Conservation (phyloP, 2,888 invertebrate species). For the Oxystoma pomonae region DNA sequence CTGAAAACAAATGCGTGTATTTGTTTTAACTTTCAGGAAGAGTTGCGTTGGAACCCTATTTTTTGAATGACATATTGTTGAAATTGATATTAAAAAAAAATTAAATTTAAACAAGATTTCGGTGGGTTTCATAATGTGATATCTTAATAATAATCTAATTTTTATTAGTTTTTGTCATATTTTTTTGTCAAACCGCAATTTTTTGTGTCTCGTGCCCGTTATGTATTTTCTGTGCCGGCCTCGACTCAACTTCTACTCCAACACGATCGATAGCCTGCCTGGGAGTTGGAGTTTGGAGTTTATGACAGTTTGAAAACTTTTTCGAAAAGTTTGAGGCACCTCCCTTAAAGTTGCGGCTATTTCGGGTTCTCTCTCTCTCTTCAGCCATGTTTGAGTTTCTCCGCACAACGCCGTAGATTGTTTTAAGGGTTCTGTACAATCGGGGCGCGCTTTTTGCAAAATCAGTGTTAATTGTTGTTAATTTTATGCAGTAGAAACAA, state of each 20-base stretch:
- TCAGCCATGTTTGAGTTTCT: slow-evolving; percentile 34
- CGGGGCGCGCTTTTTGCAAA: neutral
- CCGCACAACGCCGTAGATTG: slow-evolving; percentile 12
- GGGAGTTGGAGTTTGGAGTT: slow-evolving; percentile 33
- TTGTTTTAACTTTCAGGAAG: too few species aligned
- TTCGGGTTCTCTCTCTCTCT: slow-evolving; percentile 34
- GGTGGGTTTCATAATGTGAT: too few species aligned
- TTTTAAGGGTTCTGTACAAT: neutral
- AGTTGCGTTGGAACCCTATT: too few species aligned
- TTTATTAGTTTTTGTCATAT: too few species aligned
- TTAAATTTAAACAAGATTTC: too few species aligned
- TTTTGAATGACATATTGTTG: too few species aligned
- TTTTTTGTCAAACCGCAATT: too few species aligned
- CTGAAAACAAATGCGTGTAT: too few species aligned
- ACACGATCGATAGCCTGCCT: slow-evolving; percentile 25
- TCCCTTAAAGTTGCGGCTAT: slow-evolving; percentile 37
- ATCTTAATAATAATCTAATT: too few species aligned
- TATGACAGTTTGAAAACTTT: slow-evolving; percentile 47
- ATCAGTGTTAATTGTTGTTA: neutral
- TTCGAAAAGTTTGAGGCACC: slow-evolving; percentile 38
- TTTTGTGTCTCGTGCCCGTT: too few species aligned
- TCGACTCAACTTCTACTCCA: slow-evolving; percentile 20
- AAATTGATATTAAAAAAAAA: too few species aligned
- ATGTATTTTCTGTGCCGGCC: too few species aligned
- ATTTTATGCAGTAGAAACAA: neutral